Evolutionary conservation across 2,113 vertebrate genomes (phyloP).

Genomic region (Micromys minutus): DNA sequence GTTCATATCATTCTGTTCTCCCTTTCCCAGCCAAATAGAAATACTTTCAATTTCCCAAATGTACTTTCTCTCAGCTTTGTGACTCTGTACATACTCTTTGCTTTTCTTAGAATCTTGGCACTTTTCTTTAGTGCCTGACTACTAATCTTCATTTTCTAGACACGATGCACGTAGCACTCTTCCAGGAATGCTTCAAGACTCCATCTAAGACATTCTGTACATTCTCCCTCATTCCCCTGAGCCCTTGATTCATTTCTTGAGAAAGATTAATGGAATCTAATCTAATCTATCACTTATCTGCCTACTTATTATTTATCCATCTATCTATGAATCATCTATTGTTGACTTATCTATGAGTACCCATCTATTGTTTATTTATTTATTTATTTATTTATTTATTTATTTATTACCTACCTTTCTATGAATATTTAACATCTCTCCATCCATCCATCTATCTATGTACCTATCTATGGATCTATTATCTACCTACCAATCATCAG

Average conservation of each 20-base stretch:
- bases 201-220: neutral
- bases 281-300: neutral
- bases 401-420: neutral
- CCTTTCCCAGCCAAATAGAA: neutral
- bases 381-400: neutral
- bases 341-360: neutral
- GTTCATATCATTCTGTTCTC: neutral
- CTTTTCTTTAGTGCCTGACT: neutral
- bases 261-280: neutral
- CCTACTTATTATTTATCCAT: no score
- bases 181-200: neutral
- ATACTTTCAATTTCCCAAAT: neutral
- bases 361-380: neutral
- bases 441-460: neutral
- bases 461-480: neutral
- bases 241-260: neutral
- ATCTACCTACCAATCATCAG: neutral
- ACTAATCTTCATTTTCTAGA: neutral
- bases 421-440: neutral
- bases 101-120: neutral
- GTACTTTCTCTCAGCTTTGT: neutral
- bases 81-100: neutral
- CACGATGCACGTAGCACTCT: neutral
- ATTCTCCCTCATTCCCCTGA: neutral
- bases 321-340: neutral